Evolutionary conservation across 2,113 vertebrate genomes (phyloP).

Genomic region (Lophius piscatorius): DNA sequence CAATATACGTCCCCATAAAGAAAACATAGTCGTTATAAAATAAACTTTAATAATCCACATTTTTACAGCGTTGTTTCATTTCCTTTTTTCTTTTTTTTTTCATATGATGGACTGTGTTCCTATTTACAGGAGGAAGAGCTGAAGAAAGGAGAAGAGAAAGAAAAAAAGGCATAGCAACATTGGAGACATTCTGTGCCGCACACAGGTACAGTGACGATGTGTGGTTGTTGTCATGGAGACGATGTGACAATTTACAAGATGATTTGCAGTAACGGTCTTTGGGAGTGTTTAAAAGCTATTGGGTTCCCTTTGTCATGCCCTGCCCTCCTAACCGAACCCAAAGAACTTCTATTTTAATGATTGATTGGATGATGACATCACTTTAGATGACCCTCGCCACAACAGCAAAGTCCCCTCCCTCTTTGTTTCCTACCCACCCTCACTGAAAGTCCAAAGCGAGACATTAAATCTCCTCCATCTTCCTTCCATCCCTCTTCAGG

Average conservation of each 20-base stretch:
- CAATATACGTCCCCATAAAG: slow-evolving; percentile 62
- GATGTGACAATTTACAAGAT: slow-evolving; percentile 58
- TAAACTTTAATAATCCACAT: slow-evolving; percentile 73
- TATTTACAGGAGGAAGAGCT: slow-evolving; percentile 69
- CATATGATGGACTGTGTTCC: slow-evolving; percentile 54
- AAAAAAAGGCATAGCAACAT: slow-evolving; percentile 68
- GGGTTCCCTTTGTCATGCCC: slow-evolving; percentile 35
- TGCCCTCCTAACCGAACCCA: slow-evolving; percentile 20
- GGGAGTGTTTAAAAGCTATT: slow-evolving; percentile 68
- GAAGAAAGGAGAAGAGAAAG: slow-evolving; percentile 49
- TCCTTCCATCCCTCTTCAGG: slow-evolving; percentile 14
- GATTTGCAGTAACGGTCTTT: slow-evolving; percentile 75
- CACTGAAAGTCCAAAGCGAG: slow-evolving; percentile 55
- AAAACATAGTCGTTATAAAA: slow-evolving; percentile 76
- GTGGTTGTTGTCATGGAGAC: slow-evolving; percentile 62
- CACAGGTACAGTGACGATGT: slow-evolving; percentile 64
- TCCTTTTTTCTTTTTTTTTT: slow-evolving; percentile 56
- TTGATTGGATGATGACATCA: slow-evolving; percentile 64
- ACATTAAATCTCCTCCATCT: slow-evolving; percentile 24
- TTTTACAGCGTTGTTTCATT: slow-evolving; percentile 72
- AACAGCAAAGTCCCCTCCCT: slow-evolving; percentile 26
- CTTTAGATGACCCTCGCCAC: slow-evolving; percentile 43
- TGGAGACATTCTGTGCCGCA: slow-evolving; percentile 76
- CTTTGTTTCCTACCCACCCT: background rate
- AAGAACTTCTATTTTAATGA: slow-evolving; percentile 59